Evolutionary conservation across 2,888 invertebrate species (phyloP).

Genomic region (Anthophora plumipes): DNA sequence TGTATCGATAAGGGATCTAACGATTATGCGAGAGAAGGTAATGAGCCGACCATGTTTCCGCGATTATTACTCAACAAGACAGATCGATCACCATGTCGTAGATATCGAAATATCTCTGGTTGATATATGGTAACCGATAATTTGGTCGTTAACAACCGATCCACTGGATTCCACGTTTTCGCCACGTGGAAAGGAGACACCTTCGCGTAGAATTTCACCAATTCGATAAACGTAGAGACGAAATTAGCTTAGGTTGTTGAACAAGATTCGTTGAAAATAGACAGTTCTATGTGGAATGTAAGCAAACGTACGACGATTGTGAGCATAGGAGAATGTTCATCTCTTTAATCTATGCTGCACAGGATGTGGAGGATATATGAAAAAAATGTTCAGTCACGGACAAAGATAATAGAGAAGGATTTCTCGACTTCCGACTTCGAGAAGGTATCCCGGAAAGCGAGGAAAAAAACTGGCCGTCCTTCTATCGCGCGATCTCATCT

Average conservation of each 20-base stretch:
- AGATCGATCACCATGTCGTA: conserved; percentile 31
- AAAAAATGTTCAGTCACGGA: neutral
- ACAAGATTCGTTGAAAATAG: neutral
- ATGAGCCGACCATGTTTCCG: conserved; percentile 23
- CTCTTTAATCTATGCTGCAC: neutral
- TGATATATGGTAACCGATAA: conserved; percentile 42
- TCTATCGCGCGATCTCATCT: conserved; percentile 66
- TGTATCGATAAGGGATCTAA: conserved; percentile 5
- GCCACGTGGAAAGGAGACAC: conserved; percentile 4
- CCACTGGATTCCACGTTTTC: neutral
- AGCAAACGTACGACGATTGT: neutral
- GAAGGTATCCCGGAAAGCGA: conserved; percentile 55
- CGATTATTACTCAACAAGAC: conserved; percentile 32
- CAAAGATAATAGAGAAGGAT: conserved; percentile 21
- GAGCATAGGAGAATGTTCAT: no score
- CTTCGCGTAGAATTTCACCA: neutral
- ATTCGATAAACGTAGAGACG: neutral
- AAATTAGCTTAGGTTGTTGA: neutral
- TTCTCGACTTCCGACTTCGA: conserved; percentile 65
- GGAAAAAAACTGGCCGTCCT: conserved; percentile 48
- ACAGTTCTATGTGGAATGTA: neutral
- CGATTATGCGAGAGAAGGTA: conserved; percentile 13
- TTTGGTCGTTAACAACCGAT: conserved; percentile 31
- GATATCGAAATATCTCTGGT: conserved; percentile 45
- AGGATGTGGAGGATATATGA: conserved; percentile 1